Evolutionary conservation across 2,888 invertebrate genomes (phyloP).

Genomic region (Andrena trimmerana): DNA sequence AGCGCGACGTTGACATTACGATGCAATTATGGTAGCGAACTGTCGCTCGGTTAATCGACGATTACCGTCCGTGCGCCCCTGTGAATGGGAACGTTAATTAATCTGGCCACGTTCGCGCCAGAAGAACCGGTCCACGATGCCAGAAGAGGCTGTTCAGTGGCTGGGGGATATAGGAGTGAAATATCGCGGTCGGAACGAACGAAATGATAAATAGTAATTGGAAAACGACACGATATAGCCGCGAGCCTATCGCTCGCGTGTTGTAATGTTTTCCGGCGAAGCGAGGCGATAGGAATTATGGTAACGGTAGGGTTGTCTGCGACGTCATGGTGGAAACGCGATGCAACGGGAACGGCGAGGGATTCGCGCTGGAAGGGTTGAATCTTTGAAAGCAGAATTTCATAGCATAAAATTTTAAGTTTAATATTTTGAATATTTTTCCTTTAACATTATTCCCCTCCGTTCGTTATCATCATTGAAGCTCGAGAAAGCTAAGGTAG

Average conservation of each 20-base stretch:
- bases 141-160: neutral
- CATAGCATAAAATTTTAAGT: no score
- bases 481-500: neutral
- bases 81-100: slow-evolving; percentile 63
- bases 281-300: neutral
- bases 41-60: slow-evolving; percentile 56
- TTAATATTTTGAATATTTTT: no score
- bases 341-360: no score
- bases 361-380: no score
- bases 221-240: slow-evolving; percentile 13
- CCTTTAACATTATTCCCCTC: neutral
- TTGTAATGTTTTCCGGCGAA: neutral
- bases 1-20: slow-evolving; percentile 50
- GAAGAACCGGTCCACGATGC: slow-evolving; percentile 38
- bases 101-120: slow-evolving; percentile 30
- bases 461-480: neutral
- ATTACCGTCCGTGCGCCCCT: slow-evolving; percentile 34
- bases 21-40: slow-evolving; percentile 48
- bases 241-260: neutral
- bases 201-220: slow-evolving; percentile 21
- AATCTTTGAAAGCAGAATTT: no score
- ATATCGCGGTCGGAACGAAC: neutral
- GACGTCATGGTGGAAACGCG: neutral
- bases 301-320: neutral
- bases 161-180: neutral